phyloP scores from a whole-genome alignment of 2,797 vertebrate genomes.

The Chanos chanos region DNA sequence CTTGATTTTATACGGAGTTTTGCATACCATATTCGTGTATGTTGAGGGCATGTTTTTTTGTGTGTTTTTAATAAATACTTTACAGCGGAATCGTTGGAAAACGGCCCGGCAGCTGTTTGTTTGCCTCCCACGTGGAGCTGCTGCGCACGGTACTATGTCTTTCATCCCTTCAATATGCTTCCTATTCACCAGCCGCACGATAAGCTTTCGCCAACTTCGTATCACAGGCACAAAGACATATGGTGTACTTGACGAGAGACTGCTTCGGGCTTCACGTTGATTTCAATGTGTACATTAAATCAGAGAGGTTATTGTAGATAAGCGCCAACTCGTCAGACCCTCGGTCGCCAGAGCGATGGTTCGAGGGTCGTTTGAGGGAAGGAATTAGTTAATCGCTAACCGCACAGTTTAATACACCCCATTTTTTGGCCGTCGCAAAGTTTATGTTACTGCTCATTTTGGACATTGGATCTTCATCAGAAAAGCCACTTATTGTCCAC shows the following conservation, averaged over 20 bases:
- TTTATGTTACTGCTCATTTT: too few relatives aligned
- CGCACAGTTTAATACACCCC: too few relatives aligned
- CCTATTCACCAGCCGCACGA: constrained; percentile 31
- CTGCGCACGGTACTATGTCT: constrained; percentile 28
- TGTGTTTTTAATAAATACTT: constrained; percentile 25
- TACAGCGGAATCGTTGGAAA: constrained; percentile 16
- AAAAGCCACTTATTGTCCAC: too few relatives aligned
- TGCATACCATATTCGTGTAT: constrained; percentile 3
- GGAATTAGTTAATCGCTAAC: too few relatives aligned
- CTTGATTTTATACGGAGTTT: too few relatives aligned
- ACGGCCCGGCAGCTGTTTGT: constrained; percentile 25
- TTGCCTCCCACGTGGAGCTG: constrained; percentile 29
- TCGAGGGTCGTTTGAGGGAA: too few relatives aligned
- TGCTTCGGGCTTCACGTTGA: constrained; percentile 19
- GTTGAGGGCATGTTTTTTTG: not conserved
- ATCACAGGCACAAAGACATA: constrained; percentile 22
- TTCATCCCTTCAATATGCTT: constrained; percentile 43
- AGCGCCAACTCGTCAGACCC: constrained; percentile 20
- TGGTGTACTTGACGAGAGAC: constrained; percentile 13
- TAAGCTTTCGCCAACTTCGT: constrained; percentile 35
- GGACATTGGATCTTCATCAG: too few relatives aligned
- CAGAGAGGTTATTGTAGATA: constrained; percentile 16
- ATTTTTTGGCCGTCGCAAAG: too few relatives aligned
- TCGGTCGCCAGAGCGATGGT: too few relatives aligned
- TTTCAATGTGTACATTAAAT: constrained; percentile 18